These are phyloP conservation scores for Narcine bancroftii DNA, from an alignment of 2,113 vertebrate species.

Conservation along the genomic window DNA sequence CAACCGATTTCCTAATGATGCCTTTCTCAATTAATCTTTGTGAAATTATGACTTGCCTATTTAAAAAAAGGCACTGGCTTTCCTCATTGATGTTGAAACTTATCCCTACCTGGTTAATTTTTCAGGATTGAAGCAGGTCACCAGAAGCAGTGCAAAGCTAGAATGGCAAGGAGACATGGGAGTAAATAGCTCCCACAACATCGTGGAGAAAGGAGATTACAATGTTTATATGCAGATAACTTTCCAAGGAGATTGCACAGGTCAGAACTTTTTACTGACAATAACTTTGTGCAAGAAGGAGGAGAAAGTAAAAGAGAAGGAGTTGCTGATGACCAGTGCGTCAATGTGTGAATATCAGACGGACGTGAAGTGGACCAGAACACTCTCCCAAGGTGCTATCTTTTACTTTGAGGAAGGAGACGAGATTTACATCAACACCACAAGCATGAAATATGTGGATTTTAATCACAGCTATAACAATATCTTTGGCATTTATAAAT, in stretches of 20 bases:
- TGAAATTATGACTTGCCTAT: neutral
- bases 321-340: neutral
- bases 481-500: constrained; percentile 13
- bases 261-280: neutral
- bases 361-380: neutral
- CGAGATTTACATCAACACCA: constrained; percentile 1
- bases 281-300: constrained; percentile 7
- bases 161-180: neutral
- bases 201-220: neutral
- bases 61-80: neutral
- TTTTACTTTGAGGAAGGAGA: neutral
- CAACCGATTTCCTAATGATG: neutral
- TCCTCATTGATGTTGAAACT: neutral
- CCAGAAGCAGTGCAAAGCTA: neutral
- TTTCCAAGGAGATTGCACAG: neutral
- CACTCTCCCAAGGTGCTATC: neutral
- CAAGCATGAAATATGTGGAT: constrained; percentile 3
- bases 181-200: neutral
- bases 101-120: neutral
- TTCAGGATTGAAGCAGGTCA: neutral
- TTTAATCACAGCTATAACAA: neutral
- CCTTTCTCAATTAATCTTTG: neutral
- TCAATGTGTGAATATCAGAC: neutral
- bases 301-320: neutral
- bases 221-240: neutral